Evolutionary conservation across 1,140 invertebrate species (phyloP).

Genomic region (Tribolium castaneum): DNA sequence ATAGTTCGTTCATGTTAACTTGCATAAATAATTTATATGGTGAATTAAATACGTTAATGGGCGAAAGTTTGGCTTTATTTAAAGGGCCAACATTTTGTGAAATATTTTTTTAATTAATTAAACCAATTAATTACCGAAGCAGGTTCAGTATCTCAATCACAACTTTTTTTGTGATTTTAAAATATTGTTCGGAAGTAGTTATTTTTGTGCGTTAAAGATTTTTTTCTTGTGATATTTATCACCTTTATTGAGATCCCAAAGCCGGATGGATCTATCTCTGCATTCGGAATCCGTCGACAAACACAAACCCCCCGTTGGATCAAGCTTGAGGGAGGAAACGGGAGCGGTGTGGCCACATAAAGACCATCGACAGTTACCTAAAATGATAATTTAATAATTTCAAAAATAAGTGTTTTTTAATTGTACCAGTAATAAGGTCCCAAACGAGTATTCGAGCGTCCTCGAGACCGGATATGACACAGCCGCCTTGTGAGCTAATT

Average conservation of each 20-base stretch:
- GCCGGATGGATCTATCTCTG: slow-evolving; percentile 77
- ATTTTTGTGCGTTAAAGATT: not conserved
- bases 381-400: slow-evolving; percentile 1
- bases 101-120: no score
- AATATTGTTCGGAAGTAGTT: no score
- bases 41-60: no score
- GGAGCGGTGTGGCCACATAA: slow-evolving; percentile 81
- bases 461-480: slow-evolving; percentile 85
- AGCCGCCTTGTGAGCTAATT: slow-evolving; percentile 82
- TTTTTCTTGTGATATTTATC: no score
- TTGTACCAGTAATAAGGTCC: slow-evolving; percentile 88
- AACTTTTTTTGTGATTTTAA: no score
- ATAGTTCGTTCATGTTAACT: no score
- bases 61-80: no score
- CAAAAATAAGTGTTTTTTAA: slow-evolving; percentile 38
- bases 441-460: slow-evolving; percentile 86
- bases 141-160: no score
- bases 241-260: slow-evolving; percentile 85
- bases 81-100: no score
- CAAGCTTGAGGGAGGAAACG: slow-evolving; percentile 76
- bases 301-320: slow-evolving; percentile 75
- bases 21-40: no score
- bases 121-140: no score
- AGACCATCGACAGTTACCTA: slow-evolving; percentile 78
- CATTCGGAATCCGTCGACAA: slow-evolving; percentile 78